phyloP scores from a whole-genome alignment of 1,140 invertebrate species.

The Branchinecta lynchi region DNA sequence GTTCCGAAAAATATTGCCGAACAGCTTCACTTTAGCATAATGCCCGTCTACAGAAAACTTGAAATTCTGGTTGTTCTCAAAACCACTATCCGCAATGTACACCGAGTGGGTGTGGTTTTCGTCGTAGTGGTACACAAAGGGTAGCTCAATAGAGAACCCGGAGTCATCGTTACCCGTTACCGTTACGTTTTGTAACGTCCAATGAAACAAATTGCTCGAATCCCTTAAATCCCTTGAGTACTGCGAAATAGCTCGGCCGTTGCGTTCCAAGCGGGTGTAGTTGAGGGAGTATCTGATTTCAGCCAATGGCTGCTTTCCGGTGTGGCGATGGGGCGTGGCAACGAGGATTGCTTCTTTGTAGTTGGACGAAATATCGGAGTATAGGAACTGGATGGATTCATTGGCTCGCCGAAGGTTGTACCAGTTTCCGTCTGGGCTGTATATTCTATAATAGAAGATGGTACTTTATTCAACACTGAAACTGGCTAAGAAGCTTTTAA shows the following conservation, averaged over 20 bases:
- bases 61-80: slow-evolving; percentile 71
- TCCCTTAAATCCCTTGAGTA: slow-evolving; percentile 73
- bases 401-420: slow-evolving; percentile 64
- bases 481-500: too few species aligned
- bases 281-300: slow-evolving; percentile 74
- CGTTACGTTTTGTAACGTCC: slow-evolving; percentile 70
- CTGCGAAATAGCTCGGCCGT: slow-evolving; percentile 67
- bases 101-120: slow-evolving; percentile 84
- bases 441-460: slow-evolving; percentile 36
- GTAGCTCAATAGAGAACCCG: slow-evolving; percentile 66
- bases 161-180: slow-evolving; percentile 65
- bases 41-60: slow-evolving; percentile 73
- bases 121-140: slow-evolving; percentile 88
- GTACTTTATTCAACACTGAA: too few species aligned
- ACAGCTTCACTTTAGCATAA: slow-evolving; percentile 59
- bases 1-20: slow-evolving; percentile 63
- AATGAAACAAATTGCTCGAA: slow-evolving; percentile 88
- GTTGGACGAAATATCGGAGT: slow-evolving; percentile 64
- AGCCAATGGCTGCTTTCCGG: slow-evolving; percentile 59
- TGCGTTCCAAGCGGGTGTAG: slow-evolving; percentile 60
- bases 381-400: slow-evolving; percentile 61
- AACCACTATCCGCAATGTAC: slow-evolving; percentile 67
- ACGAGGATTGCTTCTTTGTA: slow-evolving; percentile 59
- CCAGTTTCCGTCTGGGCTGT: slow-evolving; percentile 64
- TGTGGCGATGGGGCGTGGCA: slow-evolving; percentile 66